Evolutionary conservation across 2,888 invertebrate species (phyloP), one percentile per base, ranked within the genome.

Genomic region (Drosophila recens): DNA sequence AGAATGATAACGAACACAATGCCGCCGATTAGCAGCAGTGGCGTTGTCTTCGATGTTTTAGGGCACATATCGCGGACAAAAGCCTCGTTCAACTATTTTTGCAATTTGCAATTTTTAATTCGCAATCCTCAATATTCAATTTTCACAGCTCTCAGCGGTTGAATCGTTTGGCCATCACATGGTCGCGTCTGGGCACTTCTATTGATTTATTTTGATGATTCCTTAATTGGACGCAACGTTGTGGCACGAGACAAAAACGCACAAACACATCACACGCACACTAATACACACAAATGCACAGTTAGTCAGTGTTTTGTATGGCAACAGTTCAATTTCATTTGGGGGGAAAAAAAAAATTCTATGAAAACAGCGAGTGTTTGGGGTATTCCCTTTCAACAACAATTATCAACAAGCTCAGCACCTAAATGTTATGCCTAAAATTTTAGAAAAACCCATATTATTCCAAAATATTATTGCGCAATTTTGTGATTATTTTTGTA

Each of bases 1-100:
- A 94, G 91, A 9, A 94, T 90, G 70, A 94, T 92, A 46, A 93
- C 93, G 33, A 93, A 93, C 63, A 93, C 89, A 43, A 93, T 89
- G 56, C 93, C 92, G 51, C 92, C 92, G 68, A 93, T 91, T 66
- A 92, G 80, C 67, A 92, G 86, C 59, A 91, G 43, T 20, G 92
- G 92, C 64, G 92, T 90, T 33, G 84, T 88, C 79, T 92, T 92
- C 48, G 91, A 89, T 56, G 90, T 91, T 82, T 92, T 92, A 34
- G 90, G 90, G 67, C 92, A 92, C 92, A 92, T 92, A 64, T 69
- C 68, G 33, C 3, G 27, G n/a, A 27, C 27, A 27, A 11, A 15
- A 33, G 36, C 6, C 3, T 15, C 13, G 20, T 5, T 38, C n/a
- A 23, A 17, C 3, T 10, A 34, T 8, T 17, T 23, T 8, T 46